Conservation (phyloP, 2,797 vertebrate genomes). For the Takifugu rubripes region DNA sequence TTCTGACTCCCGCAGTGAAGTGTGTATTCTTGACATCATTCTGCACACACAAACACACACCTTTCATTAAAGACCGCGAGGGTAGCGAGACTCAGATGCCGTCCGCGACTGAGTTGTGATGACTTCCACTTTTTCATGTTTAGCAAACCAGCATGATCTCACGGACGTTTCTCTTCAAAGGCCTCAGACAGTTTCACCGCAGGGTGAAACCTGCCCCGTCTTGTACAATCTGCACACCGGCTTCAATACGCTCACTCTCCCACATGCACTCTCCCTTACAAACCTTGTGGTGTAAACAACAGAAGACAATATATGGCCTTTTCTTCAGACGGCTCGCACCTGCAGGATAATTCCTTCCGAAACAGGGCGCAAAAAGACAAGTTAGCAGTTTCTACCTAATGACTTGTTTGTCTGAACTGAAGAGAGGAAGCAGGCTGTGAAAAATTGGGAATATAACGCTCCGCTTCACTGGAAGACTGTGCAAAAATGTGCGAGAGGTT, state of each 20-base stretch:
- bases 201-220: slow-evolving; percentile 39
- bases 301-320: slow-evolving; percentile 15
- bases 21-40: no score
- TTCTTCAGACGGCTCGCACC: slow-evolving; percentile 10
- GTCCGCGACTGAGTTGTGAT: slow-evolving; percentile 5
- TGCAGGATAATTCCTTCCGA: slow-evolving; percentile 13
- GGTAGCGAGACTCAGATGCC: background rate
- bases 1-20: no score
- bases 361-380: slow-evolving; percentile 13
- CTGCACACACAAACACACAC: background rate
- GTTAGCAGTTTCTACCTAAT: slow-evolving; percentile 12
- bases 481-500: background rate
- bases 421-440: slow-evolving; percentile 9
- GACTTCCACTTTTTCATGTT: slow-evolving; percentile 31
- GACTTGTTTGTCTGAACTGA: slow-evolving; percentile 18
- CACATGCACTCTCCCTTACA: slow-evolving; percentile 3
- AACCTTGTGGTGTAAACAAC: slow-evolving; percentile 27
- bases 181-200: slow-evolving; percentile 18
- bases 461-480: slow-evolving; percentile 4
- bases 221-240: slow-evolving; percentile 25
- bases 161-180: slow-evolving; percentile 20
- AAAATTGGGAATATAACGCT: slow-evolving; percentile 2
- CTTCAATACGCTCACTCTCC: slow-evolving; percentile 17
- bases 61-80: background rate
- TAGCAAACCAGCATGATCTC: slow-evolving; percentile 23